Base-by-base conservation (phyloP, 2,797 vertebrate species). In the Chaetophractus vellerosus region DNA sequence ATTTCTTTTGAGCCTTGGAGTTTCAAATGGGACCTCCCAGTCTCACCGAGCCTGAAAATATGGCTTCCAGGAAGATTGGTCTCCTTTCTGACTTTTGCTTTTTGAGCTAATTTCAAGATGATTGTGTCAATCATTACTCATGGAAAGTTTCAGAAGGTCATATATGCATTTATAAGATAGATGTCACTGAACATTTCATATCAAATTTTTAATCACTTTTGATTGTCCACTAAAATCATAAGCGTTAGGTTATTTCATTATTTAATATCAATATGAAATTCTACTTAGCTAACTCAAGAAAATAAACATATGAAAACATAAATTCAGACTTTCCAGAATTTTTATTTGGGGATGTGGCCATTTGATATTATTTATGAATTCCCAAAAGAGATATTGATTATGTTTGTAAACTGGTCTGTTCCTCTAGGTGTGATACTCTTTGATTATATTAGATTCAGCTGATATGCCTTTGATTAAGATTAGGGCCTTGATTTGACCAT, bases 71-170 rank as follows among this genome's bases (percentile, higher is more conserved):
- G 33, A 69, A 74, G 8, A 45, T 4, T 28, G 6, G 31, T 36
- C 83, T 75, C 14, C 23, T 96, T 31, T 86, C 16, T 59, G 71
- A 78, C 18, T 59, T 33, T n/a, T 80, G 21, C 1, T 81, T 18
- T 78, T 21, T 78, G 26, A 81, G 11, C 61, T 41, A 55, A 82
- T 86, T 88, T 88, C 69, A 68, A 93, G 26, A 84, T 61, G 28
- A 72, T 28, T 78, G 2, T 72, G 11, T 82, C 1, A 38, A 68
- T 89, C n/a, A n/a, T 76, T 87, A 59, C 36, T 75, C 55, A 80
- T n/a, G n/a, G 19, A 41, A 55, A 48, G 45, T 11, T 90, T 57
- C 64, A 66, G 41, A 92, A 88, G 83, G 10, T n/a, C 0, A 7
- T n/a, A 63, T 9, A 9, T 2, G 9, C 91, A 91, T 78, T 28